A percentile compares a stretch with the other conserved stretches of the same genome.
These are phyloP conservation scores for Nemopilema nomurai DNA, from an alignment of 30 jellyfish, hydroid and myxozoan species.

Conservation along the genomic window DNA sequence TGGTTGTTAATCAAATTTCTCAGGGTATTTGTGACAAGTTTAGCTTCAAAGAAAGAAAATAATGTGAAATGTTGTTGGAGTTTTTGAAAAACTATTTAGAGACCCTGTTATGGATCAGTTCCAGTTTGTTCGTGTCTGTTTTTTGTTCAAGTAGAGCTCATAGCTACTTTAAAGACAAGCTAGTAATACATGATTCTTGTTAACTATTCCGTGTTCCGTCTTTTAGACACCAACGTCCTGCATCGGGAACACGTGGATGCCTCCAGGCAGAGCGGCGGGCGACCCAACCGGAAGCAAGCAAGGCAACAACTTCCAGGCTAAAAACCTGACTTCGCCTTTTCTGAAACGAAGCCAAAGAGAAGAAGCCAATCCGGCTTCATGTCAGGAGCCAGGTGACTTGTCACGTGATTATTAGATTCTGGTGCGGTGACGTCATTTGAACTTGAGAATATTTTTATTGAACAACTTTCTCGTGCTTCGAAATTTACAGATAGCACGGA, in stretches of 20 bases:
- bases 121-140: neutral
- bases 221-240: slow-evolving; percentile 18
- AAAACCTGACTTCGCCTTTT: slow-evolving; percentile 14
- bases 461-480: too few relatives aligned
- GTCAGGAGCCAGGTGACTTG: neutral
- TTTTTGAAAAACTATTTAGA: too few relatives aligned
- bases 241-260: slow-evolving; percentile 22
- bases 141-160: neutral
- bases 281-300: neutral
- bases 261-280: neutral
- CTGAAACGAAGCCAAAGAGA: slow-evolving; percentile 15
- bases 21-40: too few relatives aligned
- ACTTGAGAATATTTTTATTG: too few relatives aligned
- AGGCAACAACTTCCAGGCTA: neutral
- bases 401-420: neutral
- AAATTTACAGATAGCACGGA: too few relatives aligned
- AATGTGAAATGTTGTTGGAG: too few relatives aligned
- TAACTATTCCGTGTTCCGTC: neutral
- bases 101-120: too few relatives aligned
- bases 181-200: neutral
- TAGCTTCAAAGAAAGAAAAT: too few relatives aligned
- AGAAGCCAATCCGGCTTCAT: neutral
- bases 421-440: too few relatives aligned
- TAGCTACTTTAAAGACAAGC: neutral
- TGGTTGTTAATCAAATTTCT: too few relatives aligned